Conservation (phyloP, 2,888 invertebrate species). For the Andrena haemorrhoa region DNA sequence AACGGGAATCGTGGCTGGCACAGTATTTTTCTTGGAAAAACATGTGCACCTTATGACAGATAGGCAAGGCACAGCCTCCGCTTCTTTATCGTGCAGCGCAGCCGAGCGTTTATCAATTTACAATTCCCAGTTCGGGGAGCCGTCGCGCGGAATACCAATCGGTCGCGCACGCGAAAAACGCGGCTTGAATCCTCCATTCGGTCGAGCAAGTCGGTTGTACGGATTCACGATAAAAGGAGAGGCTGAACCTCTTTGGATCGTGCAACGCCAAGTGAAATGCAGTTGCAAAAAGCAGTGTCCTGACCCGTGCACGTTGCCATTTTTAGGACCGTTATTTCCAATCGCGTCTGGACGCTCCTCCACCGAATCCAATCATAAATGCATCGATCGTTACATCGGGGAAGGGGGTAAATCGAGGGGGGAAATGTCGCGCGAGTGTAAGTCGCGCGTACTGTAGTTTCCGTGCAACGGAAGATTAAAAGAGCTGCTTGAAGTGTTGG, state of each 20-base stretch:
- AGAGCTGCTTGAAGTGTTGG: too few species aligned
- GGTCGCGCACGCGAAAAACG: conserved; percentile 54
- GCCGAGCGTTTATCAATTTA: conserved; percentile 62
- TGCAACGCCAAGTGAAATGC: conserved; percentile 42
- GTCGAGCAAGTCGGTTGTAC: conserved; percentile 30
- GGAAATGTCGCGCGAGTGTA: too few species aligned
- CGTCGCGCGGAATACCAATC: conserved; percentile 56
- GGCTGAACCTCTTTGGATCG: conserved; percentile 42
- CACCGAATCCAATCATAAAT: neutral
- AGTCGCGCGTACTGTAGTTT: too few species aligned
- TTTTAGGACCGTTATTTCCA: conserved; percentile 43
- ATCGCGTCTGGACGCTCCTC: neutral
- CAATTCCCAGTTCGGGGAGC: conserved; percentile 63
- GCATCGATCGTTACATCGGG: neutral
- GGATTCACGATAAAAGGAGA: conserved; percentile 61
- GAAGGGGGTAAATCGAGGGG: neutral
- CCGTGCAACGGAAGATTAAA: too few species aligned
- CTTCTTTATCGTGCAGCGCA: conserved; percentile 43
- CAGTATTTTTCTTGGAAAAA: conserved; percentile 13
- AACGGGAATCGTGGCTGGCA: neutral
- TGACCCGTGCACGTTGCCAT: conserved; percentile 46
- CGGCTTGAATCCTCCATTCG: conserved; percentile 51
- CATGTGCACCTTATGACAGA: conserved; percentile 30
- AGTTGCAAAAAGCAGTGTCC: conserved; percentile 29
- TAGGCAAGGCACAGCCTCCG: conserved; percentile 16